Conservation (phyloP, 2,888 invertebrate genomes). For the Priapulus caudatus region DNA sequence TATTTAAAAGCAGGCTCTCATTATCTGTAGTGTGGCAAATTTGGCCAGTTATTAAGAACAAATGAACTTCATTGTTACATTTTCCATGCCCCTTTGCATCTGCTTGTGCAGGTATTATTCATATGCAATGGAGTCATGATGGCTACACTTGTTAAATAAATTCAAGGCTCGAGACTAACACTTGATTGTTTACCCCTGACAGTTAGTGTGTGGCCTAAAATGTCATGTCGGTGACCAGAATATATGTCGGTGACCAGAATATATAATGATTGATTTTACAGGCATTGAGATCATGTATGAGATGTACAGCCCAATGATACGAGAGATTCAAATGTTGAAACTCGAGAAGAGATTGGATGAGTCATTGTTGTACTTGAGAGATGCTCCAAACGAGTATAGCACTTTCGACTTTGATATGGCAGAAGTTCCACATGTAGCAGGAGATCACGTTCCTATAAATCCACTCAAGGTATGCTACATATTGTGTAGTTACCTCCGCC, state of each 20-base stretch:
- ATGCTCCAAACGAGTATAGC: constrained; percentile 79
- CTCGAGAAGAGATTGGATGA: constrained; percentile 87
- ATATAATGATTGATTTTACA: constrained; percentile 30
- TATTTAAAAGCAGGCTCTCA: too few species aligned
- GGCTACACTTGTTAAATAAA: too few species aligned
- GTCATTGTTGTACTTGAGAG: constrained; percentile 67
- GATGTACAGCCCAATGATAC: constrained; percentile 83
- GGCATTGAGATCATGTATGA: constrained; percentile 62
- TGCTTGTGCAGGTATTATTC: too few species aligned
- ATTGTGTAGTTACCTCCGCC: neutral
- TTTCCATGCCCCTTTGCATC: too few species aligned
- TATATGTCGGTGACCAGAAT: too few species aligned
- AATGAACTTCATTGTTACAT: too few species aligned
- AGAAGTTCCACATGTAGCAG: constrained; percentile 59
- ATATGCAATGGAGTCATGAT: too few species aligned
- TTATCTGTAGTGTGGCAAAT: too few species aligned
- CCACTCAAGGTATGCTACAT: constrained; percentile 32
- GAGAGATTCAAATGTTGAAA: constrained; percentile 73
- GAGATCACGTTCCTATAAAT: constrained; percentile 64
- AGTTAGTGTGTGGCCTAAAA: too few species aligned
- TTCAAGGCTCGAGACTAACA: too few species aligned
- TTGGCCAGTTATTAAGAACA: too few species aligned
- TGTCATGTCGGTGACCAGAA: constrained; percentile 81
- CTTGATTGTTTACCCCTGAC: too few species aligned
- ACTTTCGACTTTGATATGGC: constrained; percentile 88